Evolutionary conservation across 2,888 invertebrate genomes (phyloP).

Genomic region (Tiliacea citrago): DNA sequence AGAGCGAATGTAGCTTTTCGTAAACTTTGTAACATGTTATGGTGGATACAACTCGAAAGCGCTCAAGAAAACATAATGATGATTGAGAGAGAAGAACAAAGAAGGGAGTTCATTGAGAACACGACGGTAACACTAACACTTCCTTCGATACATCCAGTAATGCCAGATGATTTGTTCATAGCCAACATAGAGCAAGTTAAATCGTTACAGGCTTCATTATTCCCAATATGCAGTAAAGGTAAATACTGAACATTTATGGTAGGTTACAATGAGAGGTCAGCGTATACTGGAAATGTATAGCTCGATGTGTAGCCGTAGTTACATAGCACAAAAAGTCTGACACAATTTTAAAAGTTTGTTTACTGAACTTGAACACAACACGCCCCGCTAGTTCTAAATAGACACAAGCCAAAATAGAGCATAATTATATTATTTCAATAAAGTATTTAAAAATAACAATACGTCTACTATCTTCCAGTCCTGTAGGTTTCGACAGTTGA

Average conservation of each 20-base stretch:
- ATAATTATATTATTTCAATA: constrained; percentile 12
- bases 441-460: constrained; percentile 2
- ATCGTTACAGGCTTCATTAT: constrained; percentile 92
- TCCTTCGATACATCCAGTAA: constrained; percentile 82
- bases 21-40: constrained; percentile 83
- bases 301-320: too few relatives aligned
- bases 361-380: constrained; percentile 4
- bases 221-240: constrained; percentile 91
- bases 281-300: too few relatives aligned
- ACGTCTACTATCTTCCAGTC: constrained; percentile 9
- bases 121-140: constrained; percentile 82
- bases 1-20: constrained; percentile 69
- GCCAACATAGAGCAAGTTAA: constrained; percentile 90
- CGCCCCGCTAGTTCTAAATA: not conserved
- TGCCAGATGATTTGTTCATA: constrained; percentile 84
- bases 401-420: not conserved
- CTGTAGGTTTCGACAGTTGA: constrained; percentile 7
- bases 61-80: constrained; percentile 82
- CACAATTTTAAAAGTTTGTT: not conserved
- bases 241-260: constrained; percentile 63
- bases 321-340: not conserved
- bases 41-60: constrained; percentile 88
- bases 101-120: constrained; percentile 79
- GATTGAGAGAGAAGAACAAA: constrained; percentile 85
- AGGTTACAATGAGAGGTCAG: too few relatives aligned